phyloP scores from a whole-genome alignment of 2,888 invertebrate species.

The Drosophila paranaensis region DNA sequence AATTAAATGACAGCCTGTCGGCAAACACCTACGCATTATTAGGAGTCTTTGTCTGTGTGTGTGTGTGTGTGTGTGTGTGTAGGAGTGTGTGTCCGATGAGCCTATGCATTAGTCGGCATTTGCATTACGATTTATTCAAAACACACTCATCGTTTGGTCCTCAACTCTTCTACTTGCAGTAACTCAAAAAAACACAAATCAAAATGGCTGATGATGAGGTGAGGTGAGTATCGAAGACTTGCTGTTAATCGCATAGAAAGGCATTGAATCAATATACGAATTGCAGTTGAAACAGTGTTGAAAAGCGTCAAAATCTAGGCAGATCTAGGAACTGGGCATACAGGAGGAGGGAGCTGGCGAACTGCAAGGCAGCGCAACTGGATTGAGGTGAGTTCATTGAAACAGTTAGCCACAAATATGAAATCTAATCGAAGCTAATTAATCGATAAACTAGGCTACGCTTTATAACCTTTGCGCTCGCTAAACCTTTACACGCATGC shows the following conservation, averaged over 20 bases:
- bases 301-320: background rate
- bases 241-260: background rate
- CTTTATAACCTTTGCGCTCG: slow-evolving; percentile 5
- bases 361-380: background rate
- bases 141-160: slow-evolving; percentile 16
- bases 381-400: slow-evolving; percentile 38
- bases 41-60: background rate
- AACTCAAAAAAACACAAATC: slow-evolving; percentile 83
- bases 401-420: background rate
- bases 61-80: slow-evolving; percentile 3
- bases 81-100: slow-evolving; percentile 31
- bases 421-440: background rate
- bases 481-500: slow-evolving; percentile 4
- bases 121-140: slow-evolving; percentile 33
- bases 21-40: background rate
- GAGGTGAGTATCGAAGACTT: slow-evolving; percentile 89
- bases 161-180: slow-evolving; percentile 68
- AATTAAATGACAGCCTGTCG: slow-evolving; percentile 35
- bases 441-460: slow-evolving; percentile 1
- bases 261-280: background rate
- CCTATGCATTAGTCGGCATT: slow-evolving; percentile 19
- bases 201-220: slow-evolving; percentile 98
- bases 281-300: slow-evolving; percentile 34
- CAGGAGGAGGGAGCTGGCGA: background rate
- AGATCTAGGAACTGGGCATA: background rate